These are phyloP conservation scores for Mus caroli DNA, from an alignment of 2,797 vertebrate species.

Conservation along the genomic window DNA sequence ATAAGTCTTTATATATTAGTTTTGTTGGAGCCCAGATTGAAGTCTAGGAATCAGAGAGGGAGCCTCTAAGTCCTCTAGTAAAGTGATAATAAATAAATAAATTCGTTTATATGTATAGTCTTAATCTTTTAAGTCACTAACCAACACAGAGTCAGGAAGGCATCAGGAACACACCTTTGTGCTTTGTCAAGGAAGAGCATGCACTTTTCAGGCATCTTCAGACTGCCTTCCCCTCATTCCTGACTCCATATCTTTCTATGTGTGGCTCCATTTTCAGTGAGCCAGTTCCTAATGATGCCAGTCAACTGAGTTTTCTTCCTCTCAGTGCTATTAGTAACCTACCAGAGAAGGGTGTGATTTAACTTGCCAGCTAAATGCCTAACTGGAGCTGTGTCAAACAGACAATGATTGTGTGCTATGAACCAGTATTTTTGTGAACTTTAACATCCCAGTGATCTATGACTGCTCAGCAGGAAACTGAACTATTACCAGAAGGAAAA, in stretches of 20 bases:
- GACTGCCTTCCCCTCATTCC: neutral
- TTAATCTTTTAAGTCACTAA: slow-evolving; percentile 21
- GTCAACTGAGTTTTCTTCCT: slow-evolving; percentile 37
- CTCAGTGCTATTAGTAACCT: slow-evolving; percentile 31
- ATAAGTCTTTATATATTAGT: neutral
- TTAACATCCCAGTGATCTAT: slow-evolving; percentile 61
- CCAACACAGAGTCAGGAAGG: neutral
- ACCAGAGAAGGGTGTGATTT: slow-evolving; percentile 38
- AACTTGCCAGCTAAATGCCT: slow-evolving; percentile 31
- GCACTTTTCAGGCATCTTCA: neutral
- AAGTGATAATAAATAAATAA: neutral
- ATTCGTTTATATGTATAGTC: neutral
- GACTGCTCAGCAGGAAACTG: slow-evolving; percentile 22
- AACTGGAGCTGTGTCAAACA: slow-evolving; percentile 19
- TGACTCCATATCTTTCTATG: slow-evolving; percentile 28
- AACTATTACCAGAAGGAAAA: slow-evolving; percentile 73
- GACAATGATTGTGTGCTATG: slow-evolving; percentile 11
- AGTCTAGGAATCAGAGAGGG: neutral
- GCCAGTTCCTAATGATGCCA: slow-evolving; percentile 50
- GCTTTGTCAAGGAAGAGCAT: slow-evolving; percentile 9
- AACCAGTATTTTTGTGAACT: slow-evolving; percentile 29
- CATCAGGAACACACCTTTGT: neutral
- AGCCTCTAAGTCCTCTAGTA: neutral
- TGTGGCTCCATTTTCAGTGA: slow-evolving; percentile 58
- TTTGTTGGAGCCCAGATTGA: neutral